Evolutionary conservation across 2,888 invertebrate species (phyloP), one percentile per base, ranked within the genome.

Genomic region (Meghimatium bilineatum): DNA sequence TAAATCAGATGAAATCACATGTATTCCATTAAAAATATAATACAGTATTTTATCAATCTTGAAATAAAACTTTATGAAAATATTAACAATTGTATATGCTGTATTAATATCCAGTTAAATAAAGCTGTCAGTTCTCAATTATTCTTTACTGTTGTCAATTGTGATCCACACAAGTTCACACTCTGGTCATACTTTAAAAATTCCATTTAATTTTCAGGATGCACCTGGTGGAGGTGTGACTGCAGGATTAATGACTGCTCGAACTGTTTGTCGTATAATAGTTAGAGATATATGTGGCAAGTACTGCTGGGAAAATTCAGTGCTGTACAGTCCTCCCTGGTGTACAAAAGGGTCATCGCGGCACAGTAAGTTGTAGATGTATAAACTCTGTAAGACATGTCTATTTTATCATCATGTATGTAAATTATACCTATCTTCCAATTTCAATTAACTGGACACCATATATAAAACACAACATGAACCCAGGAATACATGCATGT

Each of bases 241-340:
- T 0, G 95, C 96, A 90, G 97, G 97, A 23, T 94, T 97, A 60
- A 95, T 96, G 80, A 97, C 97, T 0, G 96, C 97, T 10, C 96
- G 96, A 89, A 96, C 96, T 76, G 92, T 95, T 84, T 97, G 97
- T 82, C 95, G 99, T 60, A 96, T 98, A 36, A 94, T 99, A 26
- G 94, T 98, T 85, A 95, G 99, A 17, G 98, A 98, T 94, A 95
- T 98, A 82, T 96, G 97, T 52, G 98, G 99, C 77, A 99, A 98
- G 94, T 97, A 97, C 78, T 97, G 97, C 90, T 99, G 99, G 98
- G 98, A 99, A 94, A 97, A 97, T 66, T 97, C 97, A 0, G 96
- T 98, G 85, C 95, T 99, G 0, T 97, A 97, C 94, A 93, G 92
- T 20, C 92, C 92, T 36, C 92, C 92, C 1, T 90, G 91, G 90